phyloP scores from a whole-genome alignment of 92 coral and sea anemone species.

The Desmophyllum pertusum region DNA sequence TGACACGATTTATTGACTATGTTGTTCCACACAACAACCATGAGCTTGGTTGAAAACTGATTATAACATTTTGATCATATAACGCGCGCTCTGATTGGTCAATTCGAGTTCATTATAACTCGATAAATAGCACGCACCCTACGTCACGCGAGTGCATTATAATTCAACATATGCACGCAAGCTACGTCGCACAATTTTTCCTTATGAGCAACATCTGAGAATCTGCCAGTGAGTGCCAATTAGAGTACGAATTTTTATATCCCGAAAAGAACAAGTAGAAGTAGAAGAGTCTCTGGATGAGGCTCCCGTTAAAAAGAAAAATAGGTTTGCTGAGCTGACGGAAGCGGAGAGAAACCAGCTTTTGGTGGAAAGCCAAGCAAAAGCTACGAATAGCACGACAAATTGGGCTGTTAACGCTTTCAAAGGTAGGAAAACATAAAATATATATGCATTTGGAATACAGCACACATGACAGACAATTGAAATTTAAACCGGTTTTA shows the following conservation, averaged over 20 bases:
- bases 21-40: no score
- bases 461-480: slow-evolving; percentile 2
- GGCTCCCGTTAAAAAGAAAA: background rate
- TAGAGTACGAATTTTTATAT: background rate
- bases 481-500: background rate
- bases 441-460: background rate
- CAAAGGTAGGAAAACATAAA: slow-evolving; percentile 4
- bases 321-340: slow-evolving; percentile 8
- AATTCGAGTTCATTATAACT: no score
- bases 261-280: slow-evolving; percentile 11
- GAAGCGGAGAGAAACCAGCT: slow-evolving; percentile 6
- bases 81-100: no score
- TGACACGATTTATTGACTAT: no score
- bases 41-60: no score
- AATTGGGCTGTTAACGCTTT: slow-evolving; percentile 15
- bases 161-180: slow-evolving; percentile 7
- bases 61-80: no score
- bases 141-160: no score
- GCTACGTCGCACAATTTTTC: background rate
- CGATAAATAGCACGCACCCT: no score
- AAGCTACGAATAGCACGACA: slow-evolving; percentile 7
- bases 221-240: background rate
- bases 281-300: background rate
- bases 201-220: background rate
- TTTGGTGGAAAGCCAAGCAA: slow-evolving; percentile 1